Evolutionary conservation across 2,113 vertebrate species (phyloP).

Genomic region (Candoia aspera): DNA sequence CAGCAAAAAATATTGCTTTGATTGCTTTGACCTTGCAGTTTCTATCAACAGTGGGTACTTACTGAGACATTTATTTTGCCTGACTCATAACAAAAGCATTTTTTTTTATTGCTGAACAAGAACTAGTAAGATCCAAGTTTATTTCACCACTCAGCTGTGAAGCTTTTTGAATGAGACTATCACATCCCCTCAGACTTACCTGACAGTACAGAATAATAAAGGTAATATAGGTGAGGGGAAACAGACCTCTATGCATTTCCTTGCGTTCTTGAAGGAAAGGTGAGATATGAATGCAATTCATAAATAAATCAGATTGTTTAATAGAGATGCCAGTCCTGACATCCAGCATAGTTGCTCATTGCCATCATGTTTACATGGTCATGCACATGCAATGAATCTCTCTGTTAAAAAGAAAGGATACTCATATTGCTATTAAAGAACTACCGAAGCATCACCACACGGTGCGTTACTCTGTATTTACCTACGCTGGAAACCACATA

Average conservation of each 20-base stretch:
- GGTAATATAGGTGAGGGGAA: background rate
- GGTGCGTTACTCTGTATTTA: background rate
- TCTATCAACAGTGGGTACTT: slow-evolving; percentile 30
- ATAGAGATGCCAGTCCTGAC: background rate
- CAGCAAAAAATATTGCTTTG: slow-evolving; percentile 1
- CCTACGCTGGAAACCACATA: background rate
- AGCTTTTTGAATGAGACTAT: background rate
- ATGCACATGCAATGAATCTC: background rate
- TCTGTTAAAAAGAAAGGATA: background rate
- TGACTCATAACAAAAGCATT: background rate
- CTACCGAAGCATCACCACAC: slow-evolving; percentile 3
- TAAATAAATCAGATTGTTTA: background rate
- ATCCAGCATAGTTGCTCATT: background rate
- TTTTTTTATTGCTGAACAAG: background rate
- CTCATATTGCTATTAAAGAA: background rate
- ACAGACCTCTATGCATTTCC: background rate
- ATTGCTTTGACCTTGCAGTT: slow-evolving; percentile 20
- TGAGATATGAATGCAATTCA: background rate
- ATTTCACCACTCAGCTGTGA: background rate
- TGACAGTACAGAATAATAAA: background rate
- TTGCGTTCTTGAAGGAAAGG: background rate
- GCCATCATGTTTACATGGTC: background rate
- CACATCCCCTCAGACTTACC: background rate
- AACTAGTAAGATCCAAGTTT: background rate
- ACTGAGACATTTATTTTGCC: background rate